Conservation (phyloP, 2,113 vertebrate species). For the Pardalotus punctatus region DNA sequence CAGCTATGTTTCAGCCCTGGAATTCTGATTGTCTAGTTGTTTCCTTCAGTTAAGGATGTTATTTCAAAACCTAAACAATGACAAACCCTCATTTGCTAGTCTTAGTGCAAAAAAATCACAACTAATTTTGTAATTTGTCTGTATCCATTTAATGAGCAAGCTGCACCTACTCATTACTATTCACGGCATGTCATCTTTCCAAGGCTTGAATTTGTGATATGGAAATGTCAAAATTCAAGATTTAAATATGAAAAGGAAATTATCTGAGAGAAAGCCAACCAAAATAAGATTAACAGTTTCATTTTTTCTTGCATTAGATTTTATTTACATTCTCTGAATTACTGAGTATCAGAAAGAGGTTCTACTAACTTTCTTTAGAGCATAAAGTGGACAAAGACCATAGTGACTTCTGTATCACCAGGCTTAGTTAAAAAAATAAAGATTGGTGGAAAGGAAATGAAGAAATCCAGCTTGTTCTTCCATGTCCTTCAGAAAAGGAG, state of each 20-base stretch:
- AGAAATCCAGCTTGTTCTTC: background rate
- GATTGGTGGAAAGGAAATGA: background rate
- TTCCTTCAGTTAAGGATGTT: background rate
- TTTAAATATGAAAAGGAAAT: background rate
- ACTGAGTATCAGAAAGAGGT: background rate
- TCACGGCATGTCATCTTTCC: background rate
- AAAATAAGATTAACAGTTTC: background rate
- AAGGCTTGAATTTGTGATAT: background rate
- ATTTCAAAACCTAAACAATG: background rate
- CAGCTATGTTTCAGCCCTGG: background rate
- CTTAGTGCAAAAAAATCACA: background rate
- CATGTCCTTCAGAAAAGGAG: background rate
- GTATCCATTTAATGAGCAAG: background rate
- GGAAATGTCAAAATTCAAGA: background rate
- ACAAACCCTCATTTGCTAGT: background rate
- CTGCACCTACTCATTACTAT: background rate
- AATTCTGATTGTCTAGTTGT: background rate
- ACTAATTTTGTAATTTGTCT: background rate
- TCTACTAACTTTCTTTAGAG: background rate
- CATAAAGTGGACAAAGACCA: background rate
- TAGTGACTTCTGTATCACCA: background rate
- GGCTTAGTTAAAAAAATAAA: background rate
- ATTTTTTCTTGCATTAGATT: background rate
- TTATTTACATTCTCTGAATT: background rate
- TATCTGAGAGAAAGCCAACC: background rate